A percentile compares a stretch with the other conserved stretches of the same genome.
Conservation (phyloP, 2,113 vertebrate species). For the Lepus americanus region DNA sequence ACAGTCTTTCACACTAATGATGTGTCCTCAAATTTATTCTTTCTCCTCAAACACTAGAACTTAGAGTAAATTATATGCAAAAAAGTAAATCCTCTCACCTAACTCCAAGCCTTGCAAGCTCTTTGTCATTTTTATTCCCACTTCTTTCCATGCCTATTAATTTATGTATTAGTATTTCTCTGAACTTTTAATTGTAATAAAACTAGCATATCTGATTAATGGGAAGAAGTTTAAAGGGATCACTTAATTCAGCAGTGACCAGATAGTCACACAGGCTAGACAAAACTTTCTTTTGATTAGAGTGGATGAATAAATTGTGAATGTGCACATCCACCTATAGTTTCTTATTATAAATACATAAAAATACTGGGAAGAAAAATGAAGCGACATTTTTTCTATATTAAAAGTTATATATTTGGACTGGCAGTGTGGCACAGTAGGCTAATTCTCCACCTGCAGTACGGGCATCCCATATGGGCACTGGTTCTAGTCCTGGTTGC, state of each 20-base stretch:
- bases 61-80: not conserved
- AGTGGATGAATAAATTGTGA: not conserved
- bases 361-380: not conserved
- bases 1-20: not conserved
- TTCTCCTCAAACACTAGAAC: not conserved
- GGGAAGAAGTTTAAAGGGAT: not conserved
- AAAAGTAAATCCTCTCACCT: not conserved
- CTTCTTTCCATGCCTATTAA: not conserved
- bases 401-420: not conserved
- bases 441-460: too few relatives aligned
- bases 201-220: not conserved
- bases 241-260: not conserved
- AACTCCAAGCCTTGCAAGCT: not conserved
- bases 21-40: not conserved
- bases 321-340: not conserved
- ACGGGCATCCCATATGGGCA: too few relatives aligned
- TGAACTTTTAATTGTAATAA: constrained; percentile 9
- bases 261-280: not conserved
- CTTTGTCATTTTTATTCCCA: not conserved
- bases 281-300: not conserved
- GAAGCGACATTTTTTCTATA: not conserved
- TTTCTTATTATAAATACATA: not conserved
- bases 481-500: too few relatives aligned
- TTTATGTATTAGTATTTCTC: not conserved
- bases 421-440: too few relatives aligned